Base-by-base conservation (phyloP, 2,113 vertebrate species). In the Barbus barbus region DNA sequence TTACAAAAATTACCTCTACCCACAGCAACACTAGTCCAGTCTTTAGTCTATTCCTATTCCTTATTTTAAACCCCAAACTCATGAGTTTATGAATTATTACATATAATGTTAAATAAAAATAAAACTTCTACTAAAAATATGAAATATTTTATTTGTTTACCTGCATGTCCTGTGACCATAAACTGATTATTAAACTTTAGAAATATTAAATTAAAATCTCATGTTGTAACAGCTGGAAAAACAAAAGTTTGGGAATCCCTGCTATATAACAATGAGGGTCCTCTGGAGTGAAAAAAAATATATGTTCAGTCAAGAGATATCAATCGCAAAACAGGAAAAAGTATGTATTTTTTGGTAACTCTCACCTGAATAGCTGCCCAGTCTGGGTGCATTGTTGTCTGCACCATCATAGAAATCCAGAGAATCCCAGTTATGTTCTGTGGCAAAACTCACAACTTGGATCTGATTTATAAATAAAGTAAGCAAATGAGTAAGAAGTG, bases 351-450 rank as follows among this genome's bases (percentile, higher is more conserved):
- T 72, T 3, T 1, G 14, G 36, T 26, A 76, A 51, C 41, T 48
- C 77, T 91, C 87, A 95, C 98, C 98, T 93, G 98, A 99, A 93
- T 98, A 99, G 93, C 98, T 99, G 92, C 98, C 98, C 87, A 98
- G 96, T 90, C 98, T 95, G 33, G 97, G 97, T 72, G 97, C 97
- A 63, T 99, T 98, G 91, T 96, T 99, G 92, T 99, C 98, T 58
- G 94, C 95, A 12, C 98, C 98, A 76, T 99, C 98, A 4, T 97
- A 99, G 87, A 99, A 98, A 90, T 99, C 98, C 93, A 99, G 90
- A 58, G 97, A 99, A 91, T 99, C 98, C 98, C 98, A 99, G 85
- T 99, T 99, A 89, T 99, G 97, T 89, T 99, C 98, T 0, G 97
- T 98, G 46, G 97, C 98, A 93, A 99, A 99, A 93, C 97, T 99